Evolutionary conservation across 2,888 invertebrate species (phyloP).

Genomic region (Lasioglossum leucozonium): DNA sequence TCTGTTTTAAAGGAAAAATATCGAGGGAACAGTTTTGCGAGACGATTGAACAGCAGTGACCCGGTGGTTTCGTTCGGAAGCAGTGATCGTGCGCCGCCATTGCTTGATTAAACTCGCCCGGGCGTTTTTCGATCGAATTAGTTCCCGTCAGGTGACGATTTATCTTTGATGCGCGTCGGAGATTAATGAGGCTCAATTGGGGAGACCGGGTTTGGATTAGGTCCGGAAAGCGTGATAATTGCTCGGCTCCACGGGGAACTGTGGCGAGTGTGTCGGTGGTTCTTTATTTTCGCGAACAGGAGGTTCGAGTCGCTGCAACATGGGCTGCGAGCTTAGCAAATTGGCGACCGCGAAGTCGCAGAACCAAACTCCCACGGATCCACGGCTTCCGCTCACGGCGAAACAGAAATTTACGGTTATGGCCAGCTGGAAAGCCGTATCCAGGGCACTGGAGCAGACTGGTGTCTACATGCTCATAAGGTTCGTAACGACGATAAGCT

Average conservation of each 20-base stretch:
- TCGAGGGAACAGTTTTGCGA: slow-evolving; percentile 11
- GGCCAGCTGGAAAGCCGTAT: slow-evolving; percentile 96
- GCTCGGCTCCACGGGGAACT: slow-evolving; percentile 20
- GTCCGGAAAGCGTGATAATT: slow-evolving; percentile 17
- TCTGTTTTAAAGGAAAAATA: neutral
- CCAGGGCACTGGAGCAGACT: slow-evolving; percentile 94
- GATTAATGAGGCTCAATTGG: slow-evolving; percentile 32
- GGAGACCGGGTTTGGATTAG: neutral
- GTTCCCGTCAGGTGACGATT: slow-evolving; percentile 20
- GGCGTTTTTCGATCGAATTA: slow-evolving; percentile 29
- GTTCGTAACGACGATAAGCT: slow-evolving; percentile 86
- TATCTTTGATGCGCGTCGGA: slow-evolving; percentile 21
- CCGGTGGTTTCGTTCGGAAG: neutral
- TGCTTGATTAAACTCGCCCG: slow-evolving; percentile 38
- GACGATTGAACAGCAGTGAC: neutral
- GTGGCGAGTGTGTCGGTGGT: slow-evolving; percentile 12
- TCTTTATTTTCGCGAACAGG: slow-evolving; percentile 7
- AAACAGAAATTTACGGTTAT: slow-evolving; percentile 95
- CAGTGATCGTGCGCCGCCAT: slow-evolving; percentile 14
- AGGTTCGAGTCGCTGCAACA: slow-evolving; percentile 76
- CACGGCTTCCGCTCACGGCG: slow-evolving; percentile 92
- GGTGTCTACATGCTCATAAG: slow-evolving; percentile 96
- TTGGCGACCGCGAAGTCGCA: slow-evolving; percentile 86
- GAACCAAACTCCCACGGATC: slow-evolving; percentile 88
- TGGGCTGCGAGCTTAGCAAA: slow-evolving; percentile 93